A percentile compares a stretch with the other conserved stretches of the same genome.
Conservation (phyloP, 2,797 vertebrate species). For the Hephaestus fuliginosus region DNA sequence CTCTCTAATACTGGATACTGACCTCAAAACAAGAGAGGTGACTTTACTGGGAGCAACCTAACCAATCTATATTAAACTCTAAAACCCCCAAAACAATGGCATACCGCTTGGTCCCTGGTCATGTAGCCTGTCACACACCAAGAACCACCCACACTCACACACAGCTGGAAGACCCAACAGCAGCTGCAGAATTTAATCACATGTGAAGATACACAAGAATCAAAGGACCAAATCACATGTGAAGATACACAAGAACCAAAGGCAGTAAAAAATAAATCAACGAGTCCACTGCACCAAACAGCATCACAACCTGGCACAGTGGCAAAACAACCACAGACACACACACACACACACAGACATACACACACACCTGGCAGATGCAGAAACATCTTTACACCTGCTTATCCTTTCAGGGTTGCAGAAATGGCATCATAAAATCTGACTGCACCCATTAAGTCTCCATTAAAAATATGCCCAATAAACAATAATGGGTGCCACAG, state of each 20-base stretch:
- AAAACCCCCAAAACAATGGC: background rate
- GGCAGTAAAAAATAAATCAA: constrained; percentile 20
- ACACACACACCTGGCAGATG: constrained; percentile 5
- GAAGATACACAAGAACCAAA: background rate
- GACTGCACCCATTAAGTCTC: constrained; percentile 33
- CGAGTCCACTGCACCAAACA: background rate
- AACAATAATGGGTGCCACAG: constrained; percentile 15
- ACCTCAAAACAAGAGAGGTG: background rate
- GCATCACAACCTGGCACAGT: background rate
- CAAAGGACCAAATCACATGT: constrained; percentile 4
- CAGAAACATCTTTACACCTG: constrained; percentile 27
- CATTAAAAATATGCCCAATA: constrained; percentile 40
- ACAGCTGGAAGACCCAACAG: background rate
- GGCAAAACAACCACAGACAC: background rate
- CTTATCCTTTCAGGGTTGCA: constrained; percentile 23
- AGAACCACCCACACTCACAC: background rate
- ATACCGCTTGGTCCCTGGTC: background rate
- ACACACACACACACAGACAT: constrained; percentile 12
- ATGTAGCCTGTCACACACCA: background rate
- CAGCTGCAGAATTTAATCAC: constrained; percentile 2
- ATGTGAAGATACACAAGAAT: background rate
- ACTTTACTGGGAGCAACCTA: background rate
- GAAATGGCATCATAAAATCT: constrained; percentile 31
- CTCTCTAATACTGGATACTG: background rate
- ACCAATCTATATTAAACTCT: background rate